These are phyloP conservation scores for Elephantulus edwardii DNA, from an alignment of 2,113 vertebrate species.

Conservation along the genomic window DNA sequence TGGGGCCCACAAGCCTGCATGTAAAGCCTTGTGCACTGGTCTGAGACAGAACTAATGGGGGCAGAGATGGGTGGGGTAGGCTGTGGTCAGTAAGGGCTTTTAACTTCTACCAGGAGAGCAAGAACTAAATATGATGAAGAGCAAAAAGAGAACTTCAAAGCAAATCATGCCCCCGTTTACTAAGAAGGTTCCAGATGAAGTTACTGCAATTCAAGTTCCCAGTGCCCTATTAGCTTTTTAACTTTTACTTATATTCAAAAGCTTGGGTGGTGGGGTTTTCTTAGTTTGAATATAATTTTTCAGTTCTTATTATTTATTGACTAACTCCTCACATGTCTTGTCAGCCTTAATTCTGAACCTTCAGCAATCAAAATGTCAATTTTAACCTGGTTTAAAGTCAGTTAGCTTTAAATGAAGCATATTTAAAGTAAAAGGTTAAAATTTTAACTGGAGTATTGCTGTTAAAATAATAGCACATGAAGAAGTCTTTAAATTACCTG, in stretches of 20 bases:
- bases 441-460: not conserved
- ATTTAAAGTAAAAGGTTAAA: not conserved
- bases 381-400: constrained; percentile 16
- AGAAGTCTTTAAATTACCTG: not conserved
- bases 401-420: not conserved
- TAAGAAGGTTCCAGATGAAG: not conserved
- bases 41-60: not conserved
- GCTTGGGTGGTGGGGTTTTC: not conserved
- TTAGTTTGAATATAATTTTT: constrained; percentile 9
- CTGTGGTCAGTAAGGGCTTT: not conserved
- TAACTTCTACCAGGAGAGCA: not conserved
- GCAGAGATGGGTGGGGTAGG: too few relatives aligned
- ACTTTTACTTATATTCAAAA: constrained; percentile 7
- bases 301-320: constrained; percentile 6
- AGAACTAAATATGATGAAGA: not conserved
- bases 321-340: not conserved
- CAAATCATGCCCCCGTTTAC: not conserved
- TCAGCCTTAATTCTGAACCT: constrained; percentile 27
- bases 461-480: not conserved
- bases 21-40: not conserved
- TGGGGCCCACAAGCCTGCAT: not conserved
- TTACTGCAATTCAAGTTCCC: not conserved
- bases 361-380: not conserved
- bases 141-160: too few relatives aligned
- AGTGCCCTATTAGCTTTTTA: not conserved